Evolutionary conservation across 2,888 invertebrate genomes (phyloP), one percentile per base, ranked within the genome.

Genomic region (Amphiduros pacificus): DNA sequence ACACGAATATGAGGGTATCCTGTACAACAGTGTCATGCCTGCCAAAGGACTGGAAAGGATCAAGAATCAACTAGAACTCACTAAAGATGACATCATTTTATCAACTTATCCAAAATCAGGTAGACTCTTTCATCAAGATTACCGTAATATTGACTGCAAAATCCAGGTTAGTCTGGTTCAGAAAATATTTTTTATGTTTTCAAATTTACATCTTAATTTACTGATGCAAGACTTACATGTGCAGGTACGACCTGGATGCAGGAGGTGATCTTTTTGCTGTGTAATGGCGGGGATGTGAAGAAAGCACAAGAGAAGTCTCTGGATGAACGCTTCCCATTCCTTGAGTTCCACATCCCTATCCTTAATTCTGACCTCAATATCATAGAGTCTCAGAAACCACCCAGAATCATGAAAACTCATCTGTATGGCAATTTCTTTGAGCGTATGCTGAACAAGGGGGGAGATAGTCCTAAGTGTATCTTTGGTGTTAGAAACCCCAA

Each of bases 341-440:
- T 54, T 9, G 54, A 54, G 54, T 32, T 54, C n/a, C 32, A 54
- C 24, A 54, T n/a, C n/a, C n/a, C n/a, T n/a, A n/a, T n/a, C n/a
- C n/a, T n/a, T n/a, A n/a, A n/a, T n/a, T n/a, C n/a, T n/a, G 32
- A 31, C 20, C 20, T 54, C 26, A 36, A 54, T 22, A 32, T 32
- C 32, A 20, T 54, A 11, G 54, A 54, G 20, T 9, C 31, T 1
- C 5, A 14, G 6, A 26, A 17, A 17, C 31, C 54, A 20, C 54
- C 31, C 2, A 54, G 54, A 32, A 54, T 54, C 31, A 54, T 54
- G 9, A 54, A 54, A 24, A 54, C 54, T 22, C 54, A 54, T 32
- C 54, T 54, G 14, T 36, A 31, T n/a, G 27, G 26, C 54, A 31
- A 26, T 28, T 54, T 32, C 36, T 54, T 54, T 54, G 54, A 31